phyloP scores from a whole-genome alignment of 2,797 vertebrate species.

The Nannoperca australis region DNA sequence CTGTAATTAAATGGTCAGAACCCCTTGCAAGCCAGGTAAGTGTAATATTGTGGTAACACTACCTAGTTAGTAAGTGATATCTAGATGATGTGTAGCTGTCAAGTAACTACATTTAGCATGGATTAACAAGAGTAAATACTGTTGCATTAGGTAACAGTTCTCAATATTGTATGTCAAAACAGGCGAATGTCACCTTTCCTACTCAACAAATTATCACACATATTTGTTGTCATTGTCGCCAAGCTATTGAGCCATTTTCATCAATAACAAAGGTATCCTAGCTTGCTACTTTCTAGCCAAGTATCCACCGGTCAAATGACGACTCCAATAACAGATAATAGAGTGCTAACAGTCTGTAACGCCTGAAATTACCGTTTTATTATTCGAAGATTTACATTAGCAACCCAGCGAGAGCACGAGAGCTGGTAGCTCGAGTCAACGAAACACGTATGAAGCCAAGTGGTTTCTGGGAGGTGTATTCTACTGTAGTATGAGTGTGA shows the following conservation, averaged over 20 bases:
- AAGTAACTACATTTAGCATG: background rate
- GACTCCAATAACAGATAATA: background rate
- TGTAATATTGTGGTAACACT: background rate
- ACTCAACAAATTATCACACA: constrained; percentile 5
- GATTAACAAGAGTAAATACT: background rate
- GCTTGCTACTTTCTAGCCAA: constrained; percentile 18
- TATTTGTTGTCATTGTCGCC: constrained; percentile 1
- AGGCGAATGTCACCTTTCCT: constrained; percentile 4
- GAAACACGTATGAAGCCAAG: background rate
- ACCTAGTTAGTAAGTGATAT: background rate
- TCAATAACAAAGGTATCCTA: background rate
- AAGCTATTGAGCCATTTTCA: background rate
- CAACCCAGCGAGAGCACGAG: background rate
- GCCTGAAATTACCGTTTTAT: background rate
- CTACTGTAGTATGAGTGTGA: fast-evolving
- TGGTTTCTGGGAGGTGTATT: constrained; percentile 76
- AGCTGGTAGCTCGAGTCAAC: background rate
- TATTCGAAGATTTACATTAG: constrained; percentile 12
- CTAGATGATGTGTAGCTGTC: background rate
- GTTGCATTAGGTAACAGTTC: background rate
- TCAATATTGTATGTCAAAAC: background rate
- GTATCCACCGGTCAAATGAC: background rate
- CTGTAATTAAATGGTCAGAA: constrained; percentile 8
- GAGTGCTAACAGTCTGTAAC: background rate
- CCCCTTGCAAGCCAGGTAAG: constrained; percentile 3